Evolutionary conservation across 2,888 invertebrate species (phyloP).

Genomic region (Apantesis nais): DNA sequence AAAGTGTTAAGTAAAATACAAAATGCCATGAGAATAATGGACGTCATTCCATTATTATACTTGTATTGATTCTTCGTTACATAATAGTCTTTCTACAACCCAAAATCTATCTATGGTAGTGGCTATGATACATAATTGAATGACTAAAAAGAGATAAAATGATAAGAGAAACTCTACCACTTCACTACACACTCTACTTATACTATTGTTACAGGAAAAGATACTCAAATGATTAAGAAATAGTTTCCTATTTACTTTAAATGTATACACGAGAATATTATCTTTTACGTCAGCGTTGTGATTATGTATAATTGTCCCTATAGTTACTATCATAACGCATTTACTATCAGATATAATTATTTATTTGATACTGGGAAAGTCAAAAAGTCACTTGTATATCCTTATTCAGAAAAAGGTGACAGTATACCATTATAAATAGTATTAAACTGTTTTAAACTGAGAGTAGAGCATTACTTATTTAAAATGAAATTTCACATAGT

Average conservation of each 20-base stretch:
- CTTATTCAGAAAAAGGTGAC: neutral
- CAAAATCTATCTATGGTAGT: too few relatives aligned
- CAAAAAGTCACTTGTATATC: neutral
- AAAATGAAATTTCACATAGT: neutral
- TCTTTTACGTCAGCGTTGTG: neutral
- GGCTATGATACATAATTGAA: too few relatives aligned
- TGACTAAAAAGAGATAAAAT: neutral
- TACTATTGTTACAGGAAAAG: neutral
- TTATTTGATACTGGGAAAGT: neutral
- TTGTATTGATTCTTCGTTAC: too few relatives aligned
- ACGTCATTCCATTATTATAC: too few relatives aligned
- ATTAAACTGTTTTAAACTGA: neutral
- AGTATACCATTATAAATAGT: neutral
- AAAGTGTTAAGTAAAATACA: too few relatives aligned
- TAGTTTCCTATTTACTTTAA: neutral
- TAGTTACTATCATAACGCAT: neutral
- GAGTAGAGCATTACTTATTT: neutral
- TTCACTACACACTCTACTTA: too few relatives aligned
- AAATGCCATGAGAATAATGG: too few relatives aligned
- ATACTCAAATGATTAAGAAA: neutral
- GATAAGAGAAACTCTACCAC: neutral
- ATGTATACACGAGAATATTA: neutral
- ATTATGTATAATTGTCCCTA: neutral
- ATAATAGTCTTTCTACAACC: too few relatives aligned
- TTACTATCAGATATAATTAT: neutral